Evolutionary conservation across 1,140 invertebrate genomes (phyloP), one percentile per base, ranked within the genome.

Genomic region (Anastatus disparis): DNA sequence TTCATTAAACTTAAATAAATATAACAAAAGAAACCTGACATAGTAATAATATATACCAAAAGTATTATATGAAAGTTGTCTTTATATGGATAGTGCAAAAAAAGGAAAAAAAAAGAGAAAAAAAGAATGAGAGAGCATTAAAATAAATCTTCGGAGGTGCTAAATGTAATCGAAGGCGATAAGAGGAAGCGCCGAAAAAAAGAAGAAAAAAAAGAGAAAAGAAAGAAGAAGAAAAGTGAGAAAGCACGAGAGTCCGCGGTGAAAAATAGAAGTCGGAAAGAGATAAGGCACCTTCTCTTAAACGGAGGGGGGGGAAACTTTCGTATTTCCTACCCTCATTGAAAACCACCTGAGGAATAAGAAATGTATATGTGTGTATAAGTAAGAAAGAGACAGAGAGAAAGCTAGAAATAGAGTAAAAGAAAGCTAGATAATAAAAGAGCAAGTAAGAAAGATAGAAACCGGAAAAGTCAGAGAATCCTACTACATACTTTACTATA

Each of bases 281-380:
- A 69, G 66, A 62, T 61, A 69, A 61, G 56, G 24, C 22, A 8
- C 6, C 17, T 50, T n/a, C n/a, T n/a, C 44, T 1, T 53, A 44
- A 56, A 56, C 15, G 31, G n/a, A 38, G 35, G n/a, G n/a, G n/a
- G n/a, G n/a, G n/a, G 24, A 62, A 62, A 69, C 53, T 69, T 62
- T 62, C 31, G 46, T 24, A 38, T 63, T 56, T 63, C 38, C 27
- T 55, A n/a, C 7, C 20, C 29, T 65, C 52, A 56, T 58, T 64
- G 69, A 71, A 64, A 71, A 71, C 61, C 69, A 71, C 69, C 69
- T 71, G 69, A 71, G 69, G 69, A 71, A 71, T 71, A 71, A 71
- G 69, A 65, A 15, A 71, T 53, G 38, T 52, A 42, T 48, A 17
- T n/a, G 20, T 20, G 31, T n/a, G n/a, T n/a, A n/a, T n/a, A n/a